Conservation (phyloP, 2,797 vertebrate species). For the Trachops cirrhosus region DNA sequence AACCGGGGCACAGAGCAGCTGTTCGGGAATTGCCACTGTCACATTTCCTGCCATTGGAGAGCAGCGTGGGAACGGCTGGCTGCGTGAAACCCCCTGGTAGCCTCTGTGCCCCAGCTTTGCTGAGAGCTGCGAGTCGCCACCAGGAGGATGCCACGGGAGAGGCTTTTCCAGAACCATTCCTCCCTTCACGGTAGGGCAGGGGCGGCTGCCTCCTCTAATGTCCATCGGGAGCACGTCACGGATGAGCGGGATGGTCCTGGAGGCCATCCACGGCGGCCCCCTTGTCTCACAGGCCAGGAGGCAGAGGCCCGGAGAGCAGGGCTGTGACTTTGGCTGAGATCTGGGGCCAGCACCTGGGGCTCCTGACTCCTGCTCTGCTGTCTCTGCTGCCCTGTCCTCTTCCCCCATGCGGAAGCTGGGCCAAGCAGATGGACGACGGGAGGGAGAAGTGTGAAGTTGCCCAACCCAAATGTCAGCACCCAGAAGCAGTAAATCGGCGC, state of each 20-base stretch:
- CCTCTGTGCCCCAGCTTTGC: too few species aligned
- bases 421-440: neutral
- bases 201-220: neutral
- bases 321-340: neutral
- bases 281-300: neutral
- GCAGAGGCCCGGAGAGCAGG: neutral
- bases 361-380: neutral
- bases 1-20: neutral
- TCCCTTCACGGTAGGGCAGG: neutral
- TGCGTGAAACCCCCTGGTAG: neutral
- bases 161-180: neutral
- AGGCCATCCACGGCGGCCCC: neutral
- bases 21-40: neutral
- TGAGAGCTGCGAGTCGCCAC: neutral
- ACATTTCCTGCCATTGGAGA: neutral
- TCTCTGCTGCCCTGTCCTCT: neutral
- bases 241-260: neutral
- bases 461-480: neutral
- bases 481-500: neutral
- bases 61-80: neutral
- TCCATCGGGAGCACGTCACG: neutral
- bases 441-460: neutral
- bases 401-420: neutral
- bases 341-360: neutral
- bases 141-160: neutral